Evolutionary conservation across 1,140 invertebrate genomes (phyloP).

Genomic region (Acyrthosiphon pisum): DNA sequence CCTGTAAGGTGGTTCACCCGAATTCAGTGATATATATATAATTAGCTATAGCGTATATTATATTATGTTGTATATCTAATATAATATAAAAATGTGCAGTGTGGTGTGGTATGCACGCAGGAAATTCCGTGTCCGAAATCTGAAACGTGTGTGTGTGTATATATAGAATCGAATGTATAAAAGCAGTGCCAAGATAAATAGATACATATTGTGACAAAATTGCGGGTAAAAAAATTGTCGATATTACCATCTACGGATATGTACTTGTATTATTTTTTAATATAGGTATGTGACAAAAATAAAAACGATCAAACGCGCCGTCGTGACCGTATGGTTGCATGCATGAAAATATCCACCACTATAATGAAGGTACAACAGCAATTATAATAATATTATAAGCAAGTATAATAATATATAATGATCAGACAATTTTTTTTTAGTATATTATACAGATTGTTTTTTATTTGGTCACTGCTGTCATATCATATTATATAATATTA

Average conservation of each 20-base stretch:
- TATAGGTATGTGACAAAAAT: not conserved
- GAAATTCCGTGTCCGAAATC: not conserved
- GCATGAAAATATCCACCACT: too few relatives aligned
- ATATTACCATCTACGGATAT: not conserved
- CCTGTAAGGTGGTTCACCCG: not conserved
- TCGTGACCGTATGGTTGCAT: not conserved
- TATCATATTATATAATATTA: not conserved
- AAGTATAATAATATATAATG: not conserved
- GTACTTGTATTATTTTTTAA: too few relatives aligned
- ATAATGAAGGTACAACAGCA: not conserved
- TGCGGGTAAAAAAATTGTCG: not conserved
- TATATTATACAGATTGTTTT: not conserved
- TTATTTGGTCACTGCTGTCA: not conserved
- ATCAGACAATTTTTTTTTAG: not conserved
- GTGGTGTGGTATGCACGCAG: not conserved
- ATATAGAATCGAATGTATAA: not conserved
- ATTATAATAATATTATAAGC: not conserved
- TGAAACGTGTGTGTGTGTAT: not conserved
- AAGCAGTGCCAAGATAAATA: not conserved
- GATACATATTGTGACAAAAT: not conserved
- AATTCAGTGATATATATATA: not conserved
- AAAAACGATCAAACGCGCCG: not conserved
- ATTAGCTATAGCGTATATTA: not conserved
- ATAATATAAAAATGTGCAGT: not conserved
- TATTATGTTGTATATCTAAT: too few relatives aligned